These are phyloP conservation scores for Protaetia brevitarsis DNA, from an alignment of 1,140 invertebrate species.

Conservation along the genomic window DNA sequence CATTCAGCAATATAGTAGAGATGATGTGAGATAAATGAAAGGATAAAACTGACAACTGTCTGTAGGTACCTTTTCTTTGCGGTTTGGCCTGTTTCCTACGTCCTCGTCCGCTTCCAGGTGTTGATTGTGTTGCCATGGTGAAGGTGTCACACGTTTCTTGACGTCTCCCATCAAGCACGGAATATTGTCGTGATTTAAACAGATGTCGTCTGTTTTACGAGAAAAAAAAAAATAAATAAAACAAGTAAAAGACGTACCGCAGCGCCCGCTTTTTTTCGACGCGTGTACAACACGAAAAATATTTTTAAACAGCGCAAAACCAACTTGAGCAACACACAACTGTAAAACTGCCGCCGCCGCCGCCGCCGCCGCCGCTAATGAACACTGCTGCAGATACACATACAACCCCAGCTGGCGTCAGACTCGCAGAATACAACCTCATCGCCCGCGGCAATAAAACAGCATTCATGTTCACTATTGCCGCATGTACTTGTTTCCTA, in stretches of 20 bases:
- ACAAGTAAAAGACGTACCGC: background rate
- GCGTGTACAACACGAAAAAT: background rate
- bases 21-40: no score
- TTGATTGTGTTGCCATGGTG: constrained; percentile 33
- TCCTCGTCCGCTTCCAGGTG: constrained; percentile 36
- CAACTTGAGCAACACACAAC: background rate
- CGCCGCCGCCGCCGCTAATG: background rate
- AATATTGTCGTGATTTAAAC: constrained; percentile 1
- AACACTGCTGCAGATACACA: constrained; percentile 32
- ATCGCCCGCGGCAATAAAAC: constrained; percentile 44
- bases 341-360: background rate
- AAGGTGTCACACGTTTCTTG: constrained; percentile 27
- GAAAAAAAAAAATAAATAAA: constrained; percentile 9
- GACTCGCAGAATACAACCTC: constrained; percentile 39
- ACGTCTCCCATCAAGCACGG: constrained; percentile 42
- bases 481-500: constrained; percentile 37
- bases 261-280: background rate
- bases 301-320: constrained; percentile 10
- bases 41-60: no score
- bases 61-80: constrained; percentile 43
- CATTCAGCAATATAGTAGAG: no score
- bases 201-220: background rate
- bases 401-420: constrained; percentile 39
- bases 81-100: constrained; percentile 48
- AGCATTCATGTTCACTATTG: constrained; percentile 46